phyloP scores from a whole-genome alignment of 1,140 invertebrate species.

The Ceratina calcarata region DNA sequence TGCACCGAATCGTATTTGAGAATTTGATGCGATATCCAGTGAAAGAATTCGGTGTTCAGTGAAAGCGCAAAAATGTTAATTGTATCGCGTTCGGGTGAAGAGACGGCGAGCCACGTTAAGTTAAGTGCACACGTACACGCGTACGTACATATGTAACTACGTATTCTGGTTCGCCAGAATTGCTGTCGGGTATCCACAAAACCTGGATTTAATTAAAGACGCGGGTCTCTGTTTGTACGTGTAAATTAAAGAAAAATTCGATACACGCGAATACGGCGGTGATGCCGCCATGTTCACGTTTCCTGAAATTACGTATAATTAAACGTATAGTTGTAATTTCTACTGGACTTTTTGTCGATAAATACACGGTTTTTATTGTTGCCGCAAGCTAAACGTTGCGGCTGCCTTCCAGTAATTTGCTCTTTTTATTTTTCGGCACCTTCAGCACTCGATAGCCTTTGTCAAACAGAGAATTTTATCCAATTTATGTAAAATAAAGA shows the following conservation, averaged over 20 bases:
- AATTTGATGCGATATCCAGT: no score
- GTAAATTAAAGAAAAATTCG: conserved; percentile 4
- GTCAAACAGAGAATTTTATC: no score
- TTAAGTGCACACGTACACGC: no score
- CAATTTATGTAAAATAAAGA: no score
- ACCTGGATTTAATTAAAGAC: conserved; percentile 15
- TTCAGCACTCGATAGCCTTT: no score
- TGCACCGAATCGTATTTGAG: no score
- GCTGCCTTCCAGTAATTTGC: no score
- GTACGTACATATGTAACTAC: neutral
- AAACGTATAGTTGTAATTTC: neutral
- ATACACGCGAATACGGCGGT: neutral
- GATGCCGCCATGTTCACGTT: neutral
- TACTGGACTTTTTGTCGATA: no score
- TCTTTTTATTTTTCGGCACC: no score
- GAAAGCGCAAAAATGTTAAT: conserved; percentile 6
- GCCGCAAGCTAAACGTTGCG: no score
- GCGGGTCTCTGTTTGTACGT: neutral
- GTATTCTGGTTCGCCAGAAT: neutral
- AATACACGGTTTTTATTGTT: no score
- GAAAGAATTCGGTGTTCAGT: neutral
- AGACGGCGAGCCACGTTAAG: neutral
- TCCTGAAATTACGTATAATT: neutral
- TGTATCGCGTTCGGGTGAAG: neutral
- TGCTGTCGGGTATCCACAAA: neutral